Conservation (phyloP, 2,888 invertebrate species). For the Caenorhabditis plicata region DNA sequence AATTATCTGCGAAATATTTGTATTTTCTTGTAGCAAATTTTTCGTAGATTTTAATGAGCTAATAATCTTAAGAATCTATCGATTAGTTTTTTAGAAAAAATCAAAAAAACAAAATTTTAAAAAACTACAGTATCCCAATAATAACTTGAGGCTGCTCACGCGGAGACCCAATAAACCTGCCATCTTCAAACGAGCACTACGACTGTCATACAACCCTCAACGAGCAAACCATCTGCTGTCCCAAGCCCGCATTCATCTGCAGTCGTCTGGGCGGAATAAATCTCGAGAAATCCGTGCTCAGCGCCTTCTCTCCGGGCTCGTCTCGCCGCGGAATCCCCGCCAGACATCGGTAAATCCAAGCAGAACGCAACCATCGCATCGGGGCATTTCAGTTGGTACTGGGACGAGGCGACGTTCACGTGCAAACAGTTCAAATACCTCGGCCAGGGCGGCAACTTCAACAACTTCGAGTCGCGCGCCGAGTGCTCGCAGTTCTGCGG, state of each 20-base stretch:
- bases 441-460: conserved; percentile 62
- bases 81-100: background rate
- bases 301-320: conserved; percentile 44
- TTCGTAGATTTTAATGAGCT: no score
- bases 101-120: background rate
- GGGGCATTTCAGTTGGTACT: conserved; percentile 36
- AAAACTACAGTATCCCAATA: background rate
- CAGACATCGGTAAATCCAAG: conserved; percentile 6
- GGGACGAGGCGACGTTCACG: conserved; percentile 33
- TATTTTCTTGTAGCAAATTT: no score
- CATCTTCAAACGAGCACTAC: conserved; percentile 1
- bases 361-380: background rate
- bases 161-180: conserved; percentile 5
- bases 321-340: conserved; percentile 14
- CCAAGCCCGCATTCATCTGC: conserved; percentile 23
- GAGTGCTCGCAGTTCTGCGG: conserved; percentile 53
- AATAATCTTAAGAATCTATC: background rate
- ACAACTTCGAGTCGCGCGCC: conserved; percentile 51
- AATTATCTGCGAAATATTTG: no score
- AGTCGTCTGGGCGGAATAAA: conserved; percentile 20
- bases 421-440: conserved; percentile 54
- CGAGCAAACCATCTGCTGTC: conserved; percentile 16
- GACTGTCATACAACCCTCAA: conserved; percentile 13
- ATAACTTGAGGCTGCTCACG: conserved; percentile 11
- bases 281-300: conserved; percentile 8